phyloP scores from a whole-genome alignment of 2,797 vertebrate species.

The Acridotheres tristis region DNA sequence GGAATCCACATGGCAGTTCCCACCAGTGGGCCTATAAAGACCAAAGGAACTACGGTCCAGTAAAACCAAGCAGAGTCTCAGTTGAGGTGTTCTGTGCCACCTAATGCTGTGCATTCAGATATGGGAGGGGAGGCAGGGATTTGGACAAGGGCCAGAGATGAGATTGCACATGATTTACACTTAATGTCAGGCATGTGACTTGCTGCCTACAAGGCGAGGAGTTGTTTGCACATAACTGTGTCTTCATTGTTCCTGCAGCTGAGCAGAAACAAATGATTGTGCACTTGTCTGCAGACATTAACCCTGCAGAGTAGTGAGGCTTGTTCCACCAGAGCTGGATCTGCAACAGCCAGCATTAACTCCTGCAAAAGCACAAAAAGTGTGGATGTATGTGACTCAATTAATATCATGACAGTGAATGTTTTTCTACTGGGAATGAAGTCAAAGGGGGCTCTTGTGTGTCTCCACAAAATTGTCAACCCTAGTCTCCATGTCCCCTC shows the following conservation, averaged over 20 bases:
- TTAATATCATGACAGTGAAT: neutral
- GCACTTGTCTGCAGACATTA: constrained; percentile 20
- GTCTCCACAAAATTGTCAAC: neutral
- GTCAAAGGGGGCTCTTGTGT: neutral
- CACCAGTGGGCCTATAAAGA: neutral
- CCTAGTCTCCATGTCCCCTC: neutral
- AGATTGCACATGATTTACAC: constrained; percentile 21
- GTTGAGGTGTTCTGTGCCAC: neutral
- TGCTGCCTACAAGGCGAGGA: constrained; percentile 1
- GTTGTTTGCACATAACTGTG: constrained; percentile 36
- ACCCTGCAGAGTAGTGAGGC: neutral
- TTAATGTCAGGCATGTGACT: constrained; percentile 15
- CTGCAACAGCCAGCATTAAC: neutral
- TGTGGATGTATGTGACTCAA: neutral
- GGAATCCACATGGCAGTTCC: neutral
- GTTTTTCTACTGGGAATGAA: neutral
- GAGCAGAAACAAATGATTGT: constrained; percentile 1
- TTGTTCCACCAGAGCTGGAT: neutral
- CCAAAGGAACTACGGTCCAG: neutral
- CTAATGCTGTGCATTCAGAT: neutral
- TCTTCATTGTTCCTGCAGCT: constrained; percentile 29
- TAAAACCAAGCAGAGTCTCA: neutral
- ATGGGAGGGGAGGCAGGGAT: neutral
- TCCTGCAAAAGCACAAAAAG: neutral
- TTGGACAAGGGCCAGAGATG: constrained; percentile 12